Evolutionary conservation across 2,888 invertebrate genomes (phyloP).

Genomic region (Synanthedon myopaeformis): DNA sequence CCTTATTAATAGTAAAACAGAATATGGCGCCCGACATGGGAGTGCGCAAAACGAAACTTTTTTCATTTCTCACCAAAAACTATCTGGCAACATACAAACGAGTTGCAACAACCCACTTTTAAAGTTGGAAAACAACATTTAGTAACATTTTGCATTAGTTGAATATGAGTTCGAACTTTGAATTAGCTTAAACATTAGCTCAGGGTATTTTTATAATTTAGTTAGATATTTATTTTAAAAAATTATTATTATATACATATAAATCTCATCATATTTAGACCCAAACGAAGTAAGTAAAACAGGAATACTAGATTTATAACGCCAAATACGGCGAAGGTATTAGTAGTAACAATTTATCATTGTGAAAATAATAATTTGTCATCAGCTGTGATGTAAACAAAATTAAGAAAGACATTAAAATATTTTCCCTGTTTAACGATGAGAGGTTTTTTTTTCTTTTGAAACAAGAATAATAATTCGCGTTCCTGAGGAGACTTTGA

Average conservation of each 20-base stretch:
- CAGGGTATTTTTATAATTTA: no score
- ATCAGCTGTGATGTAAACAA: constrained; percentile 17
- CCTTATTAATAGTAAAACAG: constrained; percentile 7
- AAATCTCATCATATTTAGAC: no score
- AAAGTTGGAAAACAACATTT: not conserved
- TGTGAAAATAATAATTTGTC: constrained; percentile 20
- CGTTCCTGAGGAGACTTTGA: constrained; percentile 37
- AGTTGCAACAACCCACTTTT: not conserved
- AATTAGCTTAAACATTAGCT: no score
- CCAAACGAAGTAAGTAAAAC: no score
- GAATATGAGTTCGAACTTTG: not conserved
- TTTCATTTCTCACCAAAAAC: constrained; percentile 35
- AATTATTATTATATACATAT: no score
- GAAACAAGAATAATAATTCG: constrained; percentile 29
- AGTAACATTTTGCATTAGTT: not conserved
- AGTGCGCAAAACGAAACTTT: constrained; percentile 33
- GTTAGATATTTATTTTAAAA: no score
- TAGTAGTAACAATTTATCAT: not conserved
- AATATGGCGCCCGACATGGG: constrained; percentile 24
- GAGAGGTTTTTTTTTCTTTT: constrained; percentile 21
- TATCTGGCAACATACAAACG: constrained; percentile 13
- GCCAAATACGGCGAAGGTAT: no score
- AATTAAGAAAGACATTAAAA: constrained; percentile 33
- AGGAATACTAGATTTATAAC: no score
- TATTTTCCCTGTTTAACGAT: constrained; percentile 21